Evolutionary conservation across 2,113 vertebrate species (phyloP).

Genomic region (Columba janthina): DNA sequence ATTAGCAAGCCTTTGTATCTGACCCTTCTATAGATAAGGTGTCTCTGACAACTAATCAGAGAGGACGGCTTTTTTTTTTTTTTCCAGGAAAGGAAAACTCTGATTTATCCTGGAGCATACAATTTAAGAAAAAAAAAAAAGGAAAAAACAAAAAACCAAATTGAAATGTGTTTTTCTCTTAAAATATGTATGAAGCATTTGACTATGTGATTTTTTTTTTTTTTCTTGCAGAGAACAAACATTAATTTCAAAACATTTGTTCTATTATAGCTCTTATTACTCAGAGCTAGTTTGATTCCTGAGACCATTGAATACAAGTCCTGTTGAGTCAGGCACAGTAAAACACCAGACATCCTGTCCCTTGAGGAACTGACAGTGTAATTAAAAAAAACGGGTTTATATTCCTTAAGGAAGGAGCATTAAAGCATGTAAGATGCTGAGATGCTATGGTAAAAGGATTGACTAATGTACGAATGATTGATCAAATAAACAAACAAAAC

Average conservation of each 20-base stretch:
- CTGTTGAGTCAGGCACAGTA: neutral
- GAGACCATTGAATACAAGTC: neutral
- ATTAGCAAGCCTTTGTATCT: neutral
- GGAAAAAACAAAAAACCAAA: neutral
- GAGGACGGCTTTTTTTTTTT: neutral
- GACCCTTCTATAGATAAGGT: neutral
- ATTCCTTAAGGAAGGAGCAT: neutral
- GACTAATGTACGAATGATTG: neutral
- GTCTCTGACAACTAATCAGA: neutral
- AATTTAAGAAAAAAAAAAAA: neutral
- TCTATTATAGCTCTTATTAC: neutral
- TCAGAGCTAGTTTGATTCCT: neutral
- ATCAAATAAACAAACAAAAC: neutral
- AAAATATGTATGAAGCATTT: neutral
- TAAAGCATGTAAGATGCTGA: neutral
- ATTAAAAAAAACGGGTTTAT: constrained; percentile 15
- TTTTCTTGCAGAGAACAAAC: neutral
- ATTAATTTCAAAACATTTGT: neutral
- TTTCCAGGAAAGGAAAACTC: neutral
- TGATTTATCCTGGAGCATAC: neutral
- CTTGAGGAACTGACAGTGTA: neutral
- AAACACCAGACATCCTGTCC: constrained; percentile 13
- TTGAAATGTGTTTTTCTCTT: neutral
- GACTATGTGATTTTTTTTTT: neutral
- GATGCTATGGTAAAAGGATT: neutral